Evolutionary conservation across 2,888 invertebrate genomes (phyloP).

Genomic region (Spodoptera exigua): DNA sequence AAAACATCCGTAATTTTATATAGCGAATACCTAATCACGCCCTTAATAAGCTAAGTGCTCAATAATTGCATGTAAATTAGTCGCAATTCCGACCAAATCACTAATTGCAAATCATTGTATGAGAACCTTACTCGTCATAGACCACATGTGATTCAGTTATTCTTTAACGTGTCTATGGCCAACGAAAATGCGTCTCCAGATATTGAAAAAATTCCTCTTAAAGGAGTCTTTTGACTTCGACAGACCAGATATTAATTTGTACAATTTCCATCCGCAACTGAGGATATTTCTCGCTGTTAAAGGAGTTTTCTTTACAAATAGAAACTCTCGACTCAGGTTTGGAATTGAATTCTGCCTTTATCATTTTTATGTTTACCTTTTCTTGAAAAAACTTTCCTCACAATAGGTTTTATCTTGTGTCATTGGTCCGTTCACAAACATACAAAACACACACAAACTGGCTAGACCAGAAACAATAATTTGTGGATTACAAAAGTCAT

Average conservation of each 20-base stretch:
- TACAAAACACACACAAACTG: too few relatives aligned
- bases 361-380: too few relatives aligned
- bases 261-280: slow-evolving; percentile 76
- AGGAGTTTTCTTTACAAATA: slow-evolving; percentile 73
- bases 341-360: background rate
- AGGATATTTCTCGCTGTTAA: slow-evolving; percentile 63
- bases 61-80: slow-evolving; percentile 20
- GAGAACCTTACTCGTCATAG: background rate
- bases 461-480: too few relatives aligned
- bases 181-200: slow-evolving; percentile 51
- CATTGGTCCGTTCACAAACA: too few relatives aligned
- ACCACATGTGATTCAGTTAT: too few relatives aligned
- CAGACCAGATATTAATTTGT: slow-evolving; percentile 62
- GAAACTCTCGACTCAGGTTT: slow-evolving; percentile 69
- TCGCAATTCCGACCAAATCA: slow-evolving; percentile 34
- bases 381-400: too few relatives aligned
- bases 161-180: background rate
- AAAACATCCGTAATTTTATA: slow-evolving; percentile 20
- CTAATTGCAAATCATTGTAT: slow-evolving; percentile 19
- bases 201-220: slow-evolving; percentile 59
- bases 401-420: too few relatives aligned
- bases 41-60: slow-evolving; percentile 7
- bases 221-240: slow-evolving; percentile 68
- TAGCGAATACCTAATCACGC: slow-evolving; percentile 14
- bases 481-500: too few relatives aligned